Evolutionary conservation across 2,888 invertebrate genomes (phyloP), one percentile per base, ranked within the genome.

Genomic region (Eustalomyia histrio): DNA sequence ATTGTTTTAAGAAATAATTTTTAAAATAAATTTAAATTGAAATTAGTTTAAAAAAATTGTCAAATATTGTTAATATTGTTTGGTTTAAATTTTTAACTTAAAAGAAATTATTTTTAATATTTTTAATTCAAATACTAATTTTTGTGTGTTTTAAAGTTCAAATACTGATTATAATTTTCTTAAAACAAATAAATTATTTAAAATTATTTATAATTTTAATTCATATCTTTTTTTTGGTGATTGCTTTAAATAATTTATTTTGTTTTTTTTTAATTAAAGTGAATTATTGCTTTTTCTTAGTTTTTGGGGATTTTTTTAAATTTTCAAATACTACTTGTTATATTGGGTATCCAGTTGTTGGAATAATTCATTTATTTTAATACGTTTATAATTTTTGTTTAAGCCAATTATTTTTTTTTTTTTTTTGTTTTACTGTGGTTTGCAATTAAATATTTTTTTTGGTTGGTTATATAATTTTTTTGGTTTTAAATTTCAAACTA

Each of bases 401-500:
- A 75, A 75, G 79, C 71, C 72, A 79, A 79, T 81, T 76, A 10
- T 58, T 79, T 73, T 43, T 57, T 53, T 72, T 65, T 81, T 76
- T 7, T 58, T 79, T 73, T 43, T 57, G 60, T 72, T 65, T 75
- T 53, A 53, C 24, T 74, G 52, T 52, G 64, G 35, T 55, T 68
- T 76, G 60, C 73, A 73, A 64, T 74, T 73, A 50, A 65, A 61
- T 58, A 17, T 58, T 53, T 39, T 47, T 57, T 53, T 39, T 50
- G 18, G 16, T 71, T 73, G 7, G 39, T 73, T 64, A 21, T 69
- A 16, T 35, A 65, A 39, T 39, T 21, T 29, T 43, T 63, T 68
- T 78, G 65, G 57, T 53, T 69, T 79, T 61, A 60, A 67, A 83
- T 82, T 68, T 82, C 73, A 83, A 83, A 84, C 84, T 84, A 84